Conservation (phyloP, 2,113 vertebrate genomes). For the Tachuris rubrigastra region DNA sequence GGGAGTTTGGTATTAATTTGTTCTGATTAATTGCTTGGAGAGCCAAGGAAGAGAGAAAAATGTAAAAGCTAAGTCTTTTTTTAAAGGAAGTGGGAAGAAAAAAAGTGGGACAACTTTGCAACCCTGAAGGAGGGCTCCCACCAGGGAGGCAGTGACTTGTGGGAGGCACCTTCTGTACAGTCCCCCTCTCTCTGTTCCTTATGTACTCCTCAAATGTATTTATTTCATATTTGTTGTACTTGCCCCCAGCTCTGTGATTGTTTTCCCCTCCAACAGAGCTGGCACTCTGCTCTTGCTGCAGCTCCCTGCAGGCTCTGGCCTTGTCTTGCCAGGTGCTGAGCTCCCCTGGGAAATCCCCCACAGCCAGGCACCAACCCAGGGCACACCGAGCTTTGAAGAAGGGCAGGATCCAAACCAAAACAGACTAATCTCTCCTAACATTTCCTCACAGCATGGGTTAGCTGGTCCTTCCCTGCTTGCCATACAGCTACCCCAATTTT, state of each 20-base stretch:
- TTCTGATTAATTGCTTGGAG: conserved; percentile 16
- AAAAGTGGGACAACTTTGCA: not conserved
- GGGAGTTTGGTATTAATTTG: conserved; percentile 6
- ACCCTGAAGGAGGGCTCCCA: not conserved
- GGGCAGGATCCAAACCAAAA: not conserved
- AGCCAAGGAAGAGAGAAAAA: not conserved
- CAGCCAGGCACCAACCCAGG: not conserved
- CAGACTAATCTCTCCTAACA: not conserved
- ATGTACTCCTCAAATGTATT: not conserved
- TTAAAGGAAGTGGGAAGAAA: not conserved
- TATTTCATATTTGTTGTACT: not conserved
- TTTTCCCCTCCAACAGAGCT: not conserved
- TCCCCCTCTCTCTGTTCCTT: not conserved
- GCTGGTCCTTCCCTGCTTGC: not conserved
- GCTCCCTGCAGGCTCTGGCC: not conserved
- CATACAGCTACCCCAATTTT: not conserved
- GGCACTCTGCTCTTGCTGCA: not conserved
- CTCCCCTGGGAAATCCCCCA: not conserved
- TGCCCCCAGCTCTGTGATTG: not conserved
- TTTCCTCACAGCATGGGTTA: not conserved
- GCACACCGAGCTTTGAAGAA: not conserved
- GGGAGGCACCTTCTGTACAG: not conserved
- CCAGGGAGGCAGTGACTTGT: not conserved
- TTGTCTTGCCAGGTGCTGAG: not conserved
- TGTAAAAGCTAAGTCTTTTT: not conserved